Percentiles rank a stretch among this genome's conserved stretches.
These are phyloP conservation scores for Bubo scandiacus DNA, from an alignment of 2,113 vertebrate genomes.

Conservation along the genomic window DNA sequence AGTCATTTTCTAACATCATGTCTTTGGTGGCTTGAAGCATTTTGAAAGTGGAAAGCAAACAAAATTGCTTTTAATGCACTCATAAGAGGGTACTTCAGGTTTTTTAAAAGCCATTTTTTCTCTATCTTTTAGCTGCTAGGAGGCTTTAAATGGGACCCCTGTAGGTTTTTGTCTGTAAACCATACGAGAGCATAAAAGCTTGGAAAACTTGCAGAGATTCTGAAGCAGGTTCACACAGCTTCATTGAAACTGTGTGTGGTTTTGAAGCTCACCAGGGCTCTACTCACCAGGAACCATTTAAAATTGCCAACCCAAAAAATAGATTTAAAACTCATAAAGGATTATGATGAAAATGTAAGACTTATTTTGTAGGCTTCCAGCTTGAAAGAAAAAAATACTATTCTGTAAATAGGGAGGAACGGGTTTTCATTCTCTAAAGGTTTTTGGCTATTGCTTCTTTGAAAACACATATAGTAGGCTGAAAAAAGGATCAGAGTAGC, in stretches of 20 bases:
- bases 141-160: slow-evolving; percentile 72
- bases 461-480: neutral
- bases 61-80: slow-evolving; percentile 64
- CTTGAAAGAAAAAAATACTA: neutral
- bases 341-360: slow-evolving; percentile 44
- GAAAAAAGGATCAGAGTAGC: neutral
- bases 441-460: neutral
- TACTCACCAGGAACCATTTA: slow-evolving; percentile 47
- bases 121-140: slow-evolving; percentile 52
- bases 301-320: slow-evolving; percentile 58
- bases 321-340: slow-evolving; percentile 51
- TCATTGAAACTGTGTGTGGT: slow-evolving; percentile 72
- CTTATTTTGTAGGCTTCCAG: slow-evolving; percentile 27
- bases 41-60: slow-evolving; percentile 57
- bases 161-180: slow-evolving; percentile 73
- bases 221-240: slow-evolving; percentile 54
- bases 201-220: slow-evolving; percentile 52
- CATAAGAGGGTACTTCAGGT: slow-evolving; percentile 64
- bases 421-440: neutral
- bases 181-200: slow-evolving; percentile 68
- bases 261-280: slow-evolving; percentile 56
- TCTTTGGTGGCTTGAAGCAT: slow-evolving; percentile 61
- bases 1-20: slow-evolving; percentile 42
- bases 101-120: slow-evolving; percentile 62
- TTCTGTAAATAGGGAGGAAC: slow-evolving; percentile 29